phyloP scores from a whole-genome alignment of 2,113 vertebrate species.

The Terrapene triunguis region DNA sequence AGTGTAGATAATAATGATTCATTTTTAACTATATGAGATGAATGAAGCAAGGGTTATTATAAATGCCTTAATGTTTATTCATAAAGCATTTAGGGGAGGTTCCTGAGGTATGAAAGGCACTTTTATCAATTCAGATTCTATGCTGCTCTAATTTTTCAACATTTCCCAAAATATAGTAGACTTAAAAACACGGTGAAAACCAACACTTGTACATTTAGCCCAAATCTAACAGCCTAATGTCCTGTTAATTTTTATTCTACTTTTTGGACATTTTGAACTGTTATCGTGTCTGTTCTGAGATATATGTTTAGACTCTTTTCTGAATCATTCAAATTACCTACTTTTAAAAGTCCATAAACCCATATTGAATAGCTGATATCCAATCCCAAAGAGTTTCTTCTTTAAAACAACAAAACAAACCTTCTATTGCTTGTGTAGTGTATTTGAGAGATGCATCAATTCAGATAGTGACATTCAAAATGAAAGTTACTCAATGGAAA shows the following conservation, averaged over 20 bases:
- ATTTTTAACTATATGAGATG: not conserved
- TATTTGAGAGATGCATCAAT: not conserved
- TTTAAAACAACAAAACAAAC: not conserved
- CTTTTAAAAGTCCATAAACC: constrained; percentile 42
- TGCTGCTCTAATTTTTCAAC: not conserved
- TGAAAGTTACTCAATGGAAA: not conserved
- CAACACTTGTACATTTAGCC: not conserved
- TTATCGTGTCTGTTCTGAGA: constrained; percentile 7
- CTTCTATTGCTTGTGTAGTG: not conserved
- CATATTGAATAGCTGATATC: constrained; percentile 34
- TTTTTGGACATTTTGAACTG: not conserved
- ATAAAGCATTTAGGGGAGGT: not conserved
- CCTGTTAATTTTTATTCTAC: not conserved
- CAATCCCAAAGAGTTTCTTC: not conserved
- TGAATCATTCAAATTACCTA: not conserved
- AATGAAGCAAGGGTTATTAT: not conserved
- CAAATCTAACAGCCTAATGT: not conserved
- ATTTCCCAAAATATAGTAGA: not conserved
- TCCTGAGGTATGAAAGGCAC: not conserved
- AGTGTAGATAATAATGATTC: not conserved
- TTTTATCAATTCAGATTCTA: not conserved
- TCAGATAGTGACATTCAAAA: not conserved
- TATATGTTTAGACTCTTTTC: not conserved
- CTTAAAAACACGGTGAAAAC: not conserved
- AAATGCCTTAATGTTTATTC: not conserved